Evolutionary conservation across 2,888 invertebrate species (phyloP).

Genomic region (Uloborus plumipes): DNA sequence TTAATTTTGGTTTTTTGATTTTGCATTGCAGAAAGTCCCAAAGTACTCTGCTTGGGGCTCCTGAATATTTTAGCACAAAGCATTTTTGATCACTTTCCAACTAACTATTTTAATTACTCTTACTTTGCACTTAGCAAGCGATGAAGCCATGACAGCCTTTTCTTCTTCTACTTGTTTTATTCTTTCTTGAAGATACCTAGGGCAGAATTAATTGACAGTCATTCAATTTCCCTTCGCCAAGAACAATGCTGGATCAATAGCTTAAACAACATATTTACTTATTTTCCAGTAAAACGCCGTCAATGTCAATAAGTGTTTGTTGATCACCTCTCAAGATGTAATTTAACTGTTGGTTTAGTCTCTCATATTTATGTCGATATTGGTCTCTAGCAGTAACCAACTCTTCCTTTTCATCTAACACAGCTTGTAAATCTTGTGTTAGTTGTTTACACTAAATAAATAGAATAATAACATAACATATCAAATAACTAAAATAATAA

Average conservation of each 20-base stretch:
- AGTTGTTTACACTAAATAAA: conserved; percentile 79
- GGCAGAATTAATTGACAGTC: background rate
- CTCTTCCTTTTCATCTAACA: conserved; percentile 89
- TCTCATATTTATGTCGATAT: conserved; percentile 85
- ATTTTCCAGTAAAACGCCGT: conserved; percentile 85
- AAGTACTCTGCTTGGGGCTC: no score
- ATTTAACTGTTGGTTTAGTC: conserved; percentile 84
- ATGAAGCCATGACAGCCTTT: conserved; percentile 81
- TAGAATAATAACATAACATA: background rate
- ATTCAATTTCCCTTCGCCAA: background rate
- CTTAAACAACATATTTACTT: conserved; percentile 72
- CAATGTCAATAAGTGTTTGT: conserved; percentile 79
- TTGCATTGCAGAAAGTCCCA: no score
- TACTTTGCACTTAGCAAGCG: conserved; percentile 83
- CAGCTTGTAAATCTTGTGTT: conserved; percentile 81
- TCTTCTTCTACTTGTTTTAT: conserved; percentile 84
- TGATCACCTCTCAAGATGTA: conserved; percentile 76
- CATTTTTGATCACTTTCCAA: no score
- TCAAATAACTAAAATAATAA: no score
- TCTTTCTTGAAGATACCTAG: conserved; percentile 79
- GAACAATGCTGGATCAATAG: background rate
- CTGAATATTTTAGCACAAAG: no score
- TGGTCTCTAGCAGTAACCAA: conserved; percentile 84
- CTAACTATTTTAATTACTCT: conserved; percentile 3
- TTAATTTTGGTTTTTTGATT: no score